Conservation (phyloP, 2,797 vertebrate species). For the Sparidentex hasta region DNA sequence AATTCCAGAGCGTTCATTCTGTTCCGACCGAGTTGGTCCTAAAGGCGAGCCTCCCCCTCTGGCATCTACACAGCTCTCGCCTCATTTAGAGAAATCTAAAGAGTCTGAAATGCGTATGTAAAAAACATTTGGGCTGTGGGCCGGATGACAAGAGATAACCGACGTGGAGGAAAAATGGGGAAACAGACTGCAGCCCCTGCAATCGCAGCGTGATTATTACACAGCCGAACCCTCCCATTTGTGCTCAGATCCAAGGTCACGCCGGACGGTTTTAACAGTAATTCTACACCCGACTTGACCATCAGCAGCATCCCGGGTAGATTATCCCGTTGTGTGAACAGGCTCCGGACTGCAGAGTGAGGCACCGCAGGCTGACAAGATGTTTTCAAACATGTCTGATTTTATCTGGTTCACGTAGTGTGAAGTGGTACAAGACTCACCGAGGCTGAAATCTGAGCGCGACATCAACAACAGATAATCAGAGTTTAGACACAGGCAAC, state of each 20-base stretch:
- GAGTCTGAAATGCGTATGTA: constrained; percentile 24
- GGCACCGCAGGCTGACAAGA: constrained; percentile 45
- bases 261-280: constrained; percentile 53
- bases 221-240: constrained; percentile 42
- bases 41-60: constrained; percentile 13
- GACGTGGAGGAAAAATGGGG: constrained; percentile 4
- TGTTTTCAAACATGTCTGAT: constrained; percentile 71
- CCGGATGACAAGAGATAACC: constrained; percentile 14
- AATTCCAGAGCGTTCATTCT: constrained; percentile 48
- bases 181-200: constrained; percentile 25
- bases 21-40: constrained; percentile 36
- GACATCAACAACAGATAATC: constrained; percentile 53
- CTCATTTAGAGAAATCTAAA: constrained; percentile 20
- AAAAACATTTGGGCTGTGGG: constrained; percentile 40
- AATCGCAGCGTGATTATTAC: constrained; percentile 43
- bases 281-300: constrained; percentile 62
- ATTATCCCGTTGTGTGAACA: constrained; percentile 58
- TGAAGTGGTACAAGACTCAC: constrained; percentile 55
- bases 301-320: constrained; percentile 41
- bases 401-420: constrained; percentile 59
- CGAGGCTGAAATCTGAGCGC: constrained; percentile 47
- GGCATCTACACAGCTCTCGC: constrained; percentile 13
- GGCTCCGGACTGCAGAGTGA: constrained; percentile 23
- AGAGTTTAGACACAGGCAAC: constrained; percentile 37
- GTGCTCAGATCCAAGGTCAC: constrained; percentile 61